A percentile compares a stretch with the other conserved stretches of the same genome.
Conservation (phyloP, 2,113 vertebrate genomes). For the Prionailurus bengalensis region DNA sequence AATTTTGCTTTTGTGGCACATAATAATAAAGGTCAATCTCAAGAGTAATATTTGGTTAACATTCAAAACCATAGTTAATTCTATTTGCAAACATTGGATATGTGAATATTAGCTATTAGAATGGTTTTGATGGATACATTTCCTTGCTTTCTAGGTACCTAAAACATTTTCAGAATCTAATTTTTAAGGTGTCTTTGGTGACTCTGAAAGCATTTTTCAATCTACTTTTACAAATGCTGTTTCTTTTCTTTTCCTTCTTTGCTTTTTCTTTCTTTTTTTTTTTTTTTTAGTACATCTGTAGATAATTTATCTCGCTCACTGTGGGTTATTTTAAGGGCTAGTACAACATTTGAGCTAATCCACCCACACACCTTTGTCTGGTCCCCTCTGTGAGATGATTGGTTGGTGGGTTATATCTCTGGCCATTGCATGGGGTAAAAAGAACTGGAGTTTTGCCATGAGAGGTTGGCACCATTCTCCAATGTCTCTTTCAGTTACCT, state of each 20-base stretch:
- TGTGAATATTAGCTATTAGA: slow-evolving; percentile 35
- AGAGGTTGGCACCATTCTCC: not conserved
- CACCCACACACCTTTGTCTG: not conserved
- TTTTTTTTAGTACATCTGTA: not conserved
- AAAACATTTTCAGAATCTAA: not conserved
- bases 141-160: slow-evolving; percentile 1
- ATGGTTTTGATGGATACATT: not conserved
- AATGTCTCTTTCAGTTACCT: not conserved
- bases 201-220: slow-evolving; percentile 9
- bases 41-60: slow-evolving; percentile 6
- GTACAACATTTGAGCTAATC: not conserved
- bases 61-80: slow-evolving; percentile 26
- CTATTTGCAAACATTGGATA: not conserved
- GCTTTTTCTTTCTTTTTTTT: not conserved
- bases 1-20: slow-evolving; percentile 5
- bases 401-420: not conserved
- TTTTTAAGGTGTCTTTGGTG: not conserved
- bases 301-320: not conserved
- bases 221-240: not conserved
- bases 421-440: not conserved
- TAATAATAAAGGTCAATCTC: slow-evolving; percentile 1
- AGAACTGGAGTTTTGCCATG: not conserved
- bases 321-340: not conserved
- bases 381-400: not conserved
- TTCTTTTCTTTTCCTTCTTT: not conserved